Base-by-base conservation (phyloP, 2,113 vertebrate species). In the Ancistrus triradiatus region DNA sequence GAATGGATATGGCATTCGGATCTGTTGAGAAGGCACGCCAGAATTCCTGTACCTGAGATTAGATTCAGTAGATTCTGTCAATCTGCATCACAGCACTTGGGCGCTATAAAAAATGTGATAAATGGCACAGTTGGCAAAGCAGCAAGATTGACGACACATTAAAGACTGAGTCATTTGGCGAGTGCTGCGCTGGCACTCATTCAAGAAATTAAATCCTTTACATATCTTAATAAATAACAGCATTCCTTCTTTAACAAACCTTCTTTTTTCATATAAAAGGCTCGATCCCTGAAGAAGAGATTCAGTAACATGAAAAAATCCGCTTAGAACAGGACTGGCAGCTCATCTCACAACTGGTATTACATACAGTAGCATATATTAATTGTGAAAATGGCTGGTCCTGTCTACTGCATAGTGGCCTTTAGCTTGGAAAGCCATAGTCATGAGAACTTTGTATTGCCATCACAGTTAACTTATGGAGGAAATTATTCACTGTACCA, bases 51-150 rank as follows among this genome's bases (percentile, higher is more conserved):
- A 14, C 47, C 38, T 42, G 38, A 42, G 38, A n/a, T 42, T 42
- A 15, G 14, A 42, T 3, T 42, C 6, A n/a, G 9, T 11, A 37
- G 14, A n/a, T n/a, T 42, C 13, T 1, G 4, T 37, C 14, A n/a
- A 37, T 11, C 35, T 58, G 42, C 48, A 22, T 27, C 6, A 15
- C 4, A 15, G 18, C 21, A 15, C 10, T 15, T 33, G 25, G 57
- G 56, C 66, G 50, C 35, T 44, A 8, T 18, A 35, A 9, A 31
- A 19, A 21, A n/a, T 58, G 53, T 27, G 37, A 70, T 21, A 31
- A 44, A 52, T 58, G 8, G 15, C 19, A 35, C 33, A 21, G 18
- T 62, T 50, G 21, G 7, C 28, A 33, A 19, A 46, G 52, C 14
- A 58, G 44, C 15, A 2, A 47, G n/a, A n/a, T 31, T 21, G 6